Conservation (phyloP, 2,888 invertebrate species). For the Parapristionchus giblindavisi region DNA sequence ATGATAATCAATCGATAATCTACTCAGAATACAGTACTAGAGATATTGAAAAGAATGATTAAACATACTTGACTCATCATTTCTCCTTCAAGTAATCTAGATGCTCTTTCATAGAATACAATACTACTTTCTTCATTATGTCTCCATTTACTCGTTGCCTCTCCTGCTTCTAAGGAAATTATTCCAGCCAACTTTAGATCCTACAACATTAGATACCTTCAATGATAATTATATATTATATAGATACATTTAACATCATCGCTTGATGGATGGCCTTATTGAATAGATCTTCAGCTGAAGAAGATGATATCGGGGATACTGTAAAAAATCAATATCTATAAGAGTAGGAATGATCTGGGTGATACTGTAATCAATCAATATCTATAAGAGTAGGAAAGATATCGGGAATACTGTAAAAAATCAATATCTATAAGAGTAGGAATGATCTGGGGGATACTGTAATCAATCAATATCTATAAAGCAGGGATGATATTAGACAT, state of each 20-base stretch:
- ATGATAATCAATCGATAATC: background rate
- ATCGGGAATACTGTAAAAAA: conserved; percentile 14
- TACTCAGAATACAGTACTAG: background rate
- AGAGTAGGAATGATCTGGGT: background rate
- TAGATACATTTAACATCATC: conserved; percentile 28
- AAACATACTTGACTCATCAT: background rate
- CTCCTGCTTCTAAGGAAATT: conserved; percentile 19
- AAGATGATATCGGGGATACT: conserved; percentile 2
- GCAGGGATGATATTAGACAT: background rate
- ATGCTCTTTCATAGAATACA: conserved; percentile 4
- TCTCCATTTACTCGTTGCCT: background rate
- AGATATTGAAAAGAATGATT: background rate
- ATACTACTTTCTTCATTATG: conserved; percentile 11
- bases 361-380: background rate
- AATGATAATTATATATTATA: background rate
- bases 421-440: background rate
- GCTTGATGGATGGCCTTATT: conserved; percentile 32
- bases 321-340: background rate
- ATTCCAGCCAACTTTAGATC: conserved; percentile 30
- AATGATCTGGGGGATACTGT: background rate
- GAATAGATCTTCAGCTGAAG: conserved; percentile 27
- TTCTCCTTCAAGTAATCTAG: conserved; percentile 30
- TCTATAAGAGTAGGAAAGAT: too few relatives aligned
- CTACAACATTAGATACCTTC: background rate
- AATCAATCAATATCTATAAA: background rate